phyloP scores from a whole-genome alignment of 2,113 vertebrate species.

The Platycercus adscitus region DNA sequence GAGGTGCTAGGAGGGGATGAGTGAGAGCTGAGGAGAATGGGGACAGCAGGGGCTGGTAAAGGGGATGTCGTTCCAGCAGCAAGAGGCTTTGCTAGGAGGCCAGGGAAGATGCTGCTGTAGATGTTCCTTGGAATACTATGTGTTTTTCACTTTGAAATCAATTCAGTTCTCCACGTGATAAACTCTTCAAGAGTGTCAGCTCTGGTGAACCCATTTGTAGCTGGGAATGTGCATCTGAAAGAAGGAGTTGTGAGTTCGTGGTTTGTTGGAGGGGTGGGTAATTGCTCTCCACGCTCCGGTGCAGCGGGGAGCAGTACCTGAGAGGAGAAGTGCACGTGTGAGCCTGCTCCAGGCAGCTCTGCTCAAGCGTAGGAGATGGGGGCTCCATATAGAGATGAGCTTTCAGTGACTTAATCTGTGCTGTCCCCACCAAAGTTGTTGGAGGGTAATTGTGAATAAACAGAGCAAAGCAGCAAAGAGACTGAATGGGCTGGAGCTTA shows the following conservation, averaged over 20 bases:
- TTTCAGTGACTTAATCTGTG: background rate
- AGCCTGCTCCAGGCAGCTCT: background rate
- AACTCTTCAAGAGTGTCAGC: background rate
- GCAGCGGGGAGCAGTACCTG: background rate
- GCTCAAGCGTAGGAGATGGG: background rate
- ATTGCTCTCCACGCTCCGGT: rapidly evolving
- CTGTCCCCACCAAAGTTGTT: background rate
- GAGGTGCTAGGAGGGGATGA: background rate
- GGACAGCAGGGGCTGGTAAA: background rate
- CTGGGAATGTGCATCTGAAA: background rate
- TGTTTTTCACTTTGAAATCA: background rate
- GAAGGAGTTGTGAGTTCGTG: background rate
- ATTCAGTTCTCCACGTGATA: rapidly evolving
- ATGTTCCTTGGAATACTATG: background rate
- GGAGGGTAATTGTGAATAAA: background rate
- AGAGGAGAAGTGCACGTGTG: rapidly evolving
- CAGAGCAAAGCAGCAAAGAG: background rate
- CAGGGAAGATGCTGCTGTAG: background rate
- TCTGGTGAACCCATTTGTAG: background rate
- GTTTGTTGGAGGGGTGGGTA: background rate
- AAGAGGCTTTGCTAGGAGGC: background rate
- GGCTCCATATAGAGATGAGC: background rate
- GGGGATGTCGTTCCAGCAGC: background rate
- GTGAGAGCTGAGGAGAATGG: background rate
- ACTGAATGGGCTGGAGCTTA: background rate